Evolutionary conservation across 2,888 invertebrate species (phyloP).

Genomic region (Tridacna gigas): DNA sequence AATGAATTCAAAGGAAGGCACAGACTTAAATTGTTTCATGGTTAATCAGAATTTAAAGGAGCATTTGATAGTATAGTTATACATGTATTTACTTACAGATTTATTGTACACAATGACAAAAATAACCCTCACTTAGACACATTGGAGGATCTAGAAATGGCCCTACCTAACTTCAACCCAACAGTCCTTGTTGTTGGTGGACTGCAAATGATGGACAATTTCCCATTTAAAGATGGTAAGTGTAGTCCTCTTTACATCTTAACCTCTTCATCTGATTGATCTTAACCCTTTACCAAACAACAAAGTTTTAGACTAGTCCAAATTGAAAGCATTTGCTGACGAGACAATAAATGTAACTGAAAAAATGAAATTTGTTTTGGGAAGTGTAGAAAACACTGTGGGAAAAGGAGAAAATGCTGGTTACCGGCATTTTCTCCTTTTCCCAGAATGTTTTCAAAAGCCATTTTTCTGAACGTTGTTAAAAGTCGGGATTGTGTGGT

Average conservation of each 20-base stretch:
- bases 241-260: neutral
- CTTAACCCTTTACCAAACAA: too few species aligned
- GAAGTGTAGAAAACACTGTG: neutral
- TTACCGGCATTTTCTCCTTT: neutral
- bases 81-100: constrained; percentile 84
- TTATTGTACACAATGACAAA: constrained; percentile 93
- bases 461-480: neutral
- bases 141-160: constrained; percentile 89
- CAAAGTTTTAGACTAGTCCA: too few species aligned
- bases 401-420: neutral
- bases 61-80: too few species aligned
- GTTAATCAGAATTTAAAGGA: too few species aligned
- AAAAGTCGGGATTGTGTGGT: neutral
- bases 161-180: constrained; percentile 88
- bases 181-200: constrained; percentile 92
- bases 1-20: too few species aligned
- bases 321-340: too few species aligned
- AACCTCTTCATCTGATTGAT: neutral
- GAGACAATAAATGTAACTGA: too few species aligned
- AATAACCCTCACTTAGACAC: constrained; percentile 92
- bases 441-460: neutral
- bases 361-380: neutral
- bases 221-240: constrained; percentile 88
- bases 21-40: too few species aligned
- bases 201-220: constrained; percentile 95